Evolutionary conservation across 2,113 vertebrate species (phyloP), one percentile per base, ranked within the genome.

Genomic region (human (Homo sapiens)): DNA sequence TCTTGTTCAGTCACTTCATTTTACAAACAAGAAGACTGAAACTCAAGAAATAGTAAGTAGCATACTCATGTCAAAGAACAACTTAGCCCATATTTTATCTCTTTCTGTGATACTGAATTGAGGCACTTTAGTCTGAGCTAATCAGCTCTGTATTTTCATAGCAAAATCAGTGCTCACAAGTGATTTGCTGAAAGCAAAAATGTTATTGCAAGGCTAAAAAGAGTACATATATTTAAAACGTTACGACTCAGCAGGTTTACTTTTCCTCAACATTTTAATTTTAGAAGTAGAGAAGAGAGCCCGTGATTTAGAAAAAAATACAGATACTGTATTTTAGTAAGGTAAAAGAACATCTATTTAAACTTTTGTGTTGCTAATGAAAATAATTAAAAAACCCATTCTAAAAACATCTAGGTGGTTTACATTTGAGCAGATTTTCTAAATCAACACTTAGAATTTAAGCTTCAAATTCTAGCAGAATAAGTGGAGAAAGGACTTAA

Each of bases 381-480:
- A 96, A 92, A 52, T 13, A 7, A 50, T 96, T 50, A 30, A 57
- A 90, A 96, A 97, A 97, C 75, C 80, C 75, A 55, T 1, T 89
- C 61, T 94, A 95, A 95, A 72, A 86, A 48, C 93, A 75, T n/a
- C 9, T 97, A 72, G 40, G 0, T 91, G 13, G 81, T 97, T 97
- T 94, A 93, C 61, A 95, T 96, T 97, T 98, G 45, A 97, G 86
- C 50, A 98, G 27, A 64, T 96, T 98, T 98, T 96, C 73, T 97
- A 94, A 98, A 84, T 83, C 96, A 96, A 25, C 81, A 95, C 48
- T 98, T 68, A 89, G 95, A 98, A 98, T 96, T 98, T 97, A 96
- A n/a, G 97, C 9, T 97, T 98, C 90, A 96, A 96, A 95, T 93
- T 94, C 80, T 98, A 97, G 89, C 92, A 97, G 84, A 90, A 88